Evolutionary conservation across 23 tunicate genomes (phyloP), one percentile per base, ranked within the genome.

Genomic region (Diplosoma virens): DNA sequence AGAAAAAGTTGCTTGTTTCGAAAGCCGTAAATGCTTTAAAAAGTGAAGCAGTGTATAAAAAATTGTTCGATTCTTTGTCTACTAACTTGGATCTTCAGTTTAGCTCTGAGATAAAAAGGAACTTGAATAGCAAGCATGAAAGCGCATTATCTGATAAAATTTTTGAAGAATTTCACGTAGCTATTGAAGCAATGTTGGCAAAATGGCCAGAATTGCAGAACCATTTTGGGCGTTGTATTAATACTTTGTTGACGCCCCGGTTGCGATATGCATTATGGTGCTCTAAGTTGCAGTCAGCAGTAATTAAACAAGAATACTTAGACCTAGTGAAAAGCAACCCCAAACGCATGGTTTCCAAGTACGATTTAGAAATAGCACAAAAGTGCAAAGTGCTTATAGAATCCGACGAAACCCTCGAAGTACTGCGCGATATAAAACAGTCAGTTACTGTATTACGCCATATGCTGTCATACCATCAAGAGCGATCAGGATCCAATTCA

Each of bases 281-380:
- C 18, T 33, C 37, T 29, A 35, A 45, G 65, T 41, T 89, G 16
- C 37, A 59, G 5, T 78, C 61, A 54, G 69, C 76, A 20, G 64
- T 36, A 26, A 77, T 72, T 18, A 59, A 55, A 63, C 60, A 78
- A 14, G 71, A 78, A 3, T 89, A 89, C 64, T 25, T 52, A 30
- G 58, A 69, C 1, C 24, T 78, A 18, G 96, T 77, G 3, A 47
- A 63, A 48, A 66, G 45, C 1, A 36, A 76, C 0, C 88, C 87
- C 25, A 82, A 89, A 70, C 41, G 29, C 34, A 78, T 89, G 0
- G 84, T 82, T 4, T 89, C 96, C 7, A 36, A 70, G 29, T 70
- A 48, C n/a, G 96, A 89, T 59, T 78, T 81, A 28, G 96, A 89
- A 53, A 89, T 89, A 5, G 79, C 96, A 3, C 88, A 89, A 54